phyloP scores from a whole-genome alignment of 2,888 invertebrate species.

The Drosophila lacicola region DNA sequence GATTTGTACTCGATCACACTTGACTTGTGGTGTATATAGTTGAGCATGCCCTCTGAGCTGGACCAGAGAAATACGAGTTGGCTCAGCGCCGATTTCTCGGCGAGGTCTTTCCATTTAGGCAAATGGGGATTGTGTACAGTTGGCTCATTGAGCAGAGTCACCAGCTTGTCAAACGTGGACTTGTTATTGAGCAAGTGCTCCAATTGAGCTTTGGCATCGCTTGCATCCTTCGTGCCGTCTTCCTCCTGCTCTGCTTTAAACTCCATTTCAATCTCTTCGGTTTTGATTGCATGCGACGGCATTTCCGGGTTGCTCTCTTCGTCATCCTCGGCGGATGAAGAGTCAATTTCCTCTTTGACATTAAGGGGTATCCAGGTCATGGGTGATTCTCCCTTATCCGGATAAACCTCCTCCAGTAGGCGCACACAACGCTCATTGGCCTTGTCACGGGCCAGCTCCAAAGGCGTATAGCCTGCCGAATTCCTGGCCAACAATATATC shows the following conservation, averaged over 20 bases:
- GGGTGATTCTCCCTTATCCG: slow-evolving; percentile 51
- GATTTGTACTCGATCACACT: slow-evolving; percentile 49
- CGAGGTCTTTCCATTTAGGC: slow-evolving; percentile 88
- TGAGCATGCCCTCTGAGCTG: slow-evolving; percentile 87
- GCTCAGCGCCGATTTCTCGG: slow-evolving; percentile 86
- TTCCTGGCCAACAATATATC: slow-evolving; percentile 67
- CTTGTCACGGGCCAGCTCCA: slow-evolving; percentile 83
- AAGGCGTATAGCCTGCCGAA: slow-evolving; percentile 82
- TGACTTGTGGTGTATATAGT: slow-evolving; percentile 82
- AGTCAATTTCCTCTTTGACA: slow-evolving; percentile 73
- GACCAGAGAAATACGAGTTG: slow-evolving; percentile 86
- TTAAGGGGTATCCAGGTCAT: slow-evolving; percentile 69
- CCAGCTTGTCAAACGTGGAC: slow-evolving; percentile 85
- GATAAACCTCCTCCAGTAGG: slow-evolving; percentile 58
- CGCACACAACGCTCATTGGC: slow-evolving; percentile 54
- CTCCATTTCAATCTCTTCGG: slow-evolving; percentile 47
- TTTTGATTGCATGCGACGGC: slow-evolving; percentile 35
- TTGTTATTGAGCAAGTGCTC: slow-evolving; percentile 76
- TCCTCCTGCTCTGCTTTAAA: slow-evolving; percentile 29
- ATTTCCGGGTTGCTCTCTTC: slow-evolving; percentile 70
- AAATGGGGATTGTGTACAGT: slow-evolving; percentile 52
- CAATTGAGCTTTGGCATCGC: slow-evolving; percentile 31
- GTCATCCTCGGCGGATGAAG: slow-evolving; percentile 78
- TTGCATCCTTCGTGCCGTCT: not conserved
- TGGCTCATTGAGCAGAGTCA: slow-evolving; percentile 86